Conservation (phyloP, 1,140 invertebrate species). For the Lerema accius region DNA sequence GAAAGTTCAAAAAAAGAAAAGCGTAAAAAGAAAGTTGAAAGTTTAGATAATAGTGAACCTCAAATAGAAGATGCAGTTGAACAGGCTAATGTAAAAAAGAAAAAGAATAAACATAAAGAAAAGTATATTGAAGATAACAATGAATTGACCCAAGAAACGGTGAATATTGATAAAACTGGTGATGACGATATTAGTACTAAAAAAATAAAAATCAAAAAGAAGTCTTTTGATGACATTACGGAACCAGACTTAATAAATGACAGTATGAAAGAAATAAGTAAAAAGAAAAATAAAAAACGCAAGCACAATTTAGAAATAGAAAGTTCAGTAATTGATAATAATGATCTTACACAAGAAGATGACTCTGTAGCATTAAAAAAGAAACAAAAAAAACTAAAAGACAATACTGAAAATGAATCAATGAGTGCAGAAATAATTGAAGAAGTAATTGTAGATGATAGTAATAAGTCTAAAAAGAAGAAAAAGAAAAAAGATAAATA, state of each 20-base stretch:
- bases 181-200: not conserved
- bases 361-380: not conserved
- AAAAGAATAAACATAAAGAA: conserved; percentile 20
- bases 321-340: not conserved
- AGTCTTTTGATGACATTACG: not conserved
- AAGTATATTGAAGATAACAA: no score
- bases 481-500: conserved; percentile 36
- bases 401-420: conserved; percentile 15
- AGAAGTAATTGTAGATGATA: conserved; percentile 12
- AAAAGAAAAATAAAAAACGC: conserved; percentile 32
- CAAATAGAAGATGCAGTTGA: not conserved
- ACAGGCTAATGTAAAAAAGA: conserved; percentile 28
- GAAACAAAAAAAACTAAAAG: not conserved
- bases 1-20: conserved; percentile 37
- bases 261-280: not conserved
- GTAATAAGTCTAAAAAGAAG: conserved; percentile 26
- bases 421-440: conserved; percentile 5
- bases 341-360: not conserved
- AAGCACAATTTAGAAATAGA: conserved; percentile 6
- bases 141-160: not conserved
- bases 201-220: no score
- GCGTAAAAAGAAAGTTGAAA: conserved; percentile 16
- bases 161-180: not conserved
- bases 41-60: conserved; percentile 6
- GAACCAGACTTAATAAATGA: not conserved